Evolutionary conservation across 2,113 vertebrate species (phyloP), one percentile per base, ranked within the genome.

Genomic region (Tachycineta bicolor): DNA sequence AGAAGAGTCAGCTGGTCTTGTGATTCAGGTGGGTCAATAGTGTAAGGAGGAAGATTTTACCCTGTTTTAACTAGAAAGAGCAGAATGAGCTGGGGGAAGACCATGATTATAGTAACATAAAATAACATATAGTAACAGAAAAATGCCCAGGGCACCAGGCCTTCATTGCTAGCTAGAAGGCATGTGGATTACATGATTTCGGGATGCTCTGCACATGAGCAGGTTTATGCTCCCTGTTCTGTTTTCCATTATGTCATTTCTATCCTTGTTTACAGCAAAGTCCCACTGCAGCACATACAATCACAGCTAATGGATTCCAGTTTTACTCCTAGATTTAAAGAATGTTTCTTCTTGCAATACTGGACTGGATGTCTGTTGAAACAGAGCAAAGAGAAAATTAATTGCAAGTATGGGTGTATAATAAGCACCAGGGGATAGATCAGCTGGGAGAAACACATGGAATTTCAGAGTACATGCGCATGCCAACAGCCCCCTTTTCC

Each of bases 351-450:
- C 75, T 92, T 0, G 5, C 81, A 90, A 2, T 70, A 41, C 73
- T 41, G 78, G 67, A 63, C 67, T 83, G 80, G 82, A 64, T 88
- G 87, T 70, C 86, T 89, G 83, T 33, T 96, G 93, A 92, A 95
- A 96, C 65, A 52, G 65, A 89, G 91, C 89, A 90, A 88, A 89
- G 86, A 90, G 82, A 94, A 79, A 92, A 93, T 95, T 95, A 97
- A 94, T 96, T 90, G 89, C 88, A 90, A 93, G 75, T 73, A 83
- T 2, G 83, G 80, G 82, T 94, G 55, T 95, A 83, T 83, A 84
- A 93, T 97, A 97, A 96, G 89, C 83, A 96, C 83, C 92, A 69
- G 82, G 86, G 91, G 75, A 89, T 86, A 78, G 47, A 94, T 94
- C 75, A 84, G 53, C 58, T 75, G 44, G 21, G 83, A 53, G 52